Evolutionary conservation across 2,113 vertebrate species (phyloP).

Genomic region (Aplodontia rufa): DNA sequence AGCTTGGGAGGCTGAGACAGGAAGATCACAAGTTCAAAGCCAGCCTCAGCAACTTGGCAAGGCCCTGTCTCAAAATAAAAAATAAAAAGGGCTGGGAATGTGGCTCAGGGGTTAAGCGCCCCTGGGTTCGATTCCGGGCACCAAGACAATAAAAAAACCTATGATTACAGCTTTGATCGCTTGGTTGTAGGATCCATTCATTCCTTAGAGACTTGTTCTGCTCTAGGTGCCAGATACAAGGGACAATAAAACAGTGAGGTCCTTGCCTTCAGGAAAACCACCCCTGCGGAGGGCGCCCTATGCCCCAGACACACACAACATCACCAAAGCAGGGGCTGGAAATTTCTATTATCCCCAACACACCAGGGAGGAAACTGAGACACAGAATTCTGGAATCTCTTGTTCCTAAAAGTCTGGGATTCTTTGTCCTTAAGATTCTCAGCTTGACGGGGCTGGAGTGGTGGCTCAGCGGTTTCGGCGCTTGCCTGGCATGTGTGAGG

Average conservation of each 20-base stretch:
- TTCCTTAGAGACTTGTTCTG: neutral
- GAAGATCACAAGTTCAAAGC: too few species aligned
- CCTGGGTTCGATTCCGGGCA: neutral
- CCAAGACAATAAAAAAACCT: neutral
- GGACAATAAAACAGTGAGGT: neutral
- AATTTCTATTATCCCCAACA: neutral
- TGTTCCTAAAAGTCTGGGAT: neutral
- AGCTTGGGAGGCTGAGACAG: too few species aligned
- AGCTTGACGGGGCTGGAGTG: too few species aligned
- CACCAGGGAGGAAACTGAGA: neutral
- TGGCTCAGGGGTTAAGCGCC: neutral
- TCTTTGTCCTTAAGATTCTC: neutral
- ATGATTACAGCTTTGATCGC: neutral
- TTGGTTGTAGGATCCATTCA: neutral
- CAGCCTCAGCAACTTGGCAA: neutral
- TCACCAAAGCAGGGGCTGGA: neutral
- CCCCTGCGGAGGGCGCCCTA: fast-evolving
- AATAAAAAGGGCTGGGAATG: too few species aligned
- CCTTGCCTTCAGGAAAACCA: neutral
- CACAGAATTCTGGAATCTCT: too few species aligned
- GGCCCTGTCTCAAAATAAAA: neutral
- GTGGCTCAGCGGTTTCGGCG: too few species aligned
- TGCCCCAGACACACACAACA: fast-evolving
- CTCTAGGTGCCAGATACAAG: neutral
- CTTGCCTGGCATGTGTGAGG: too few species aligned